Evolutionary conservation across 2,888 invertebrate genomes (phyloP).

Genomic region (Labia minor): DNA sequence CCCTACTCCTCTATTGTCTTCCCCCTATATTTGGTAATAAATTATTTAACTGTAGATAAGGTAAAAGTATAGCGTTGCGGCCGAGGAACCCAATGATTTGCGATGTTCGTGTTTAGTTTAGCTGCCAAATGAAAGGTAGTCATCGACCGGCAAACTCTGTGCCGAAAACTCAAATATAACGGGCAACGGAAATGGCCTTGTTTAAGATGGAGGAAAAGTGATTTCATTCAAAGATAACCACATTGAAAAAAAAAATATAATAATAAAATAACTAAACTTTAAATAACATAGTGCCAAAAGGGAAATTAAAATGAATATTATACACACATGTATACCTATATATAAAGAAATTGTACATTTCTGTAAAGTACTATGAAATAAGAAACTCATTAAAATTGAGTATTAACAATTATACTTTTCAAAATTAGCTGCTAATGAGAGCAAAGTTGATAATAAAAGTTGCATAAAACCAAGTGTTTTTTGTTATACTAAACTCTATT

Average conservation of each 20-base stretch:
- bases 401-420: no score
- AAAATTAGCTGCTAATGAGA: no score
- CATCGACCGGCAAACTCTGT: background rate
- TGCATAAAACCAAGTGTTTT: no score
- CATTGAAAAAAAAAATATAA: no score
- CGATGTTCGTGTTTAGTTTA: conserved; percentile 13
- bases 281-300: background rate
- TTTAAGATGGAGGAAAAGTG: conserved; percentile 2
- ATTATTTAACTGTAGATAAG: conserved; percentile 13
- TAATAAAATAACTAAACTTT: background rate
- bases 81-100: background rate
- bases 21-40: conserved; percentile 6
- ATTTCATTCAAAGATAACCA: background rate
- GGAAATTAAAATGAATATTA: background rate
- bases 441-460: no score
- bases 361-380: no score
- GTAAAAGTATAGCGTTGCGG: background rate
- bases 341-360: no score
- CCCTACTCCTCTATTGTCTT: background rate
- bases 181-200: conserved; percentile 1
- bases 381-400: no score
- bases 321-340: no score
- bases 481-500: no score
- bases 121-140: conserved; percentile 13
- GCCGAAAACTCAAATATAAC: conserved; percentile 7